Evolutionary conservation across 2,888 invertebrate species (phyloP), one percentile per base, ranked within the genome.

Genomic region (Ceramica pisi): DNA sequence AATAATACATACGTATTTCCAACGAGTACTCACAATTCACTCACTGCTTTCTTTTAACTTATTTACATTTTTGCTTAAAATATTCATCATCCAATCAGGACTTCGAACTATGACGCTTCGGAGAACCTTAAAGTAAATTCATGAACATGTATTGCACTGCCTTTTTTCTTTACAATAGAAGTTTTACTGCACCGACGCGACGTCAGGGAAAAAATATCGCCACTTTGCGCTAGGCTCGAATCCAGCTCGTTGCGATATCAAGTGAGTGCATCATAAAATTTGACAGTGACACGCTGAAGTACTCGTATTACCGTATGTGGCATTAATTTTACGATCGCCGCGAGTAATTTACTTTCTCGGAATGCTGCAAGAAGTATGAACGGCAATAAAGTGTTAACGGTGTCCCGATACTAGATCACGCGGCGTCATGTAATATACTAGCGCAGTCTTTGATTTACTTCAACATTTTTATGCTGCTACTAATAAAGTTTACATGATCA

Each of bases 401-500:
- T 89, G 90, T 87, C 87, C 89, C 82, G 89, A 90, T 89, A 91
- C 91, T 91, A 90, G 90, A 90, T 91, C 89, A 90, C 81, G 82
- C 69, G 80, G 81, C 77, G 82, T 86, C 85, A 84, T 83, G 88
- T 85, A 84, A 84, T 86, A 85, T 84, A 84, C 88, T 84, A 86
- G 88, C 86, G 84, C 84, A 85, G 80, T 89, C 86, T 91, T 93
- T 93, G 92, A 93, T 94, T 94, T 94, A 94, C 91, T 90, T 80
- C 66, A 83, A 89, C 90, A 90, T 94, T 94, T 94, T 95, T 93
- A 94, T 92, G 90, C 87, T 85, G 87, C 90, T 76, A 87, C 92
- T 93, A 93, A 94, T 94, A 95, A 95, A 93, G 89, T 94, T 93
- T 93, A 94, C 94, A 92, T 91, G 92, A 92, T 91, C 94, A 93